Evolutionary conservation across 1,140 invertebrate genomes (phyloP).

Genomic region (Lucilia sericata): DNA sequence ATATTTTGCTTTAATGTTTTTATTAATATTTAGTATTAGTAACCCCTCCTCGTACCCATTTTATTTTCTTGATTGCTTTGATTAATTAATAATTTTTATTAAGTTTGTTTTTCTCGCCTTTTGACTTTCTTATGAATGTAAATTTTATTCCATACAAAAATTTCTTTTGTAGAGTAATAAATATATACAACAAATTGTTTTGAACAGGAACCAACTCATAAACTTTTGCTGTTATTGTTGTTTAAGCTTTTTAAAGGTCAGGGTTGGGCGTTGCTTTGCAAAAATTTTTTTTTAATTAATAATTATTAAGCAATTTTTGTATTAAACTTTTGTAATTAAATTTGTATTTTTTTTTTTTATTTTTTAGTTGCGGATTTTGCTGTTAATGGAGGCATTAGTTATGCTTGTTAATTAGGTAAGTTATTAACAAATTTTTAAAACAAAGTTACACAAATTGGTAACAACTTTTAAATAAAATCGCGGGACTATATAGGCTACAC

Average conservation of each 20-base stretch:
- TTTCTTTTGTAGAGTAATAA: not conserved
- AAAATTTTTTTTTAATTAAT: too few relatives aligned
- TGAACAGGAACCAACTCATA: not conserved
- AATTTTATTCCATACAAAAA: too few relatives aligned
- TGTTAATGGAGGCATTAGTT: not conserved
- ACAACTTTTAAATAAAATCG: too few relatives aligned
- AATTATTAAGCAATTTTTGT: not conserved
- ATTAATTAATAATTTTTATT: too few relatives aligned
- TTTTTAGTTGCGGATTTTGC: not conserved
- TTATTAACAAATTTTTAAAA: not conserved
- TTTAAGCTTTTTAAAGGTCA: not conserved
- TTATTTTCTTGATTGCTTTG: not conserved
- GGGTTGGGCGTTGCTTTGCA: not conserved
- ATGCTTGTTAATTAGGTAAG: slow-evolving; percentile 19
- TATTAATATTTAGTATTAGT: not conserved
- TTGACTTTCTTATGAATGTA: too few relatives aligned
- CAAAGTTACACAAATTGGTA: not conserved
- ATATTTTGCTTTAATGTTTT: not conserved
- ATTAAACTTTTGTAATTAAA: not conserved
- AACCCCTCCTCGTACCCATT: not conserved
- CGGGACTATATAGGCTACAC: too few relatives aligned
- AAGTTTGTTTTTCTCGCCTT: too few relatives aligned
- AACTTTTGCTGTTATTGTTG: not conserved
- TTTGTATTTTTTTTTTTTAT: not conserved
- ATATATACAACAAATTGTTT: not conserved